Evolutionary conservation across 2,888 invertebrate species (phyloP), one percentile per base, ranked within the genome.

Genomic region (Dexiosoma caninum): DNA sequence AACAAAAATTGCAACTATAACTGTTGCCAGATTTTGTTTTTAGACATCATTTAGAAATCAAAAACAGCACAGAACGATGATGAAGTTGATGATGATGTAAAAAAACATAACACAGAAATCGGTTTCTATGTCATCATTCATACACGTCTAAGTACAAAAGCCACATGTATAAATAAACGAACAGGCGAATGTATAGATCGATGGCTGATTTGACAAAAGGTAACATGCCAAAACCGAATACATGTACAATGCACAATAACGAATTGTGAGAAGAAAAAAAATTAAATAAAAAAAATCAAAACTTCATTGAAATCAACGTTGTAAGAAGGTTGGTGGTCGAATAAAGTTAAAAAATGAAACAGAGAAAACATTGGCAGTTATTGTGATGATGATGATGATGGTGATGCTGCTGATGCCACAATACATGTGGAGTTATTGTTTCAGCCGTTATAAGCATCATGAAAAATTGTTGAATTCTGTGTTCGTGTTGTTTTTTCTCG

Each of bases 131-230:
- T 32, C 60, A 72, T 16, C 53, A 32, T 30, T 40, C 44, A 55
- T 55, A 35, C 27, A 57, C 14, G 21, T 46, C 16, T 12, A 23
- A 62, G 8, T 60, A 27, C 27, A 27, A 60, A 42, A 21, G 30
- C 62, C 49, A 42, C 1, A 51, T 19, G 14, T 3, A 51, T 51
- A 12, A n/a, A 21, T 32, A 35, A 10, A 42, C 53, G 53, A 51
- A 51, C 60, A 19, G 27, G 37, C 49, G 46, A 30, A 30, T 19
- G 57, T n/a, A 32, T 21, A 62, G 55, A 35, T 35, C 19, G 19
- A 37, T 57, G 62, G 49, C 37, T 66, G 30, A 30, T 42, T 42
- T 42, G 53, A 67, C 53, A 66, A 35, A 16, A 42, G 67, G 51
- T 67, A 42, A 53, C 53, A 67, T 27, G 27, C 44, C 46, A 70